Evolutionary conservation across 2,888 invertebrate species (phyloP).

Genomic region (Pammene fasciana): DNA sequence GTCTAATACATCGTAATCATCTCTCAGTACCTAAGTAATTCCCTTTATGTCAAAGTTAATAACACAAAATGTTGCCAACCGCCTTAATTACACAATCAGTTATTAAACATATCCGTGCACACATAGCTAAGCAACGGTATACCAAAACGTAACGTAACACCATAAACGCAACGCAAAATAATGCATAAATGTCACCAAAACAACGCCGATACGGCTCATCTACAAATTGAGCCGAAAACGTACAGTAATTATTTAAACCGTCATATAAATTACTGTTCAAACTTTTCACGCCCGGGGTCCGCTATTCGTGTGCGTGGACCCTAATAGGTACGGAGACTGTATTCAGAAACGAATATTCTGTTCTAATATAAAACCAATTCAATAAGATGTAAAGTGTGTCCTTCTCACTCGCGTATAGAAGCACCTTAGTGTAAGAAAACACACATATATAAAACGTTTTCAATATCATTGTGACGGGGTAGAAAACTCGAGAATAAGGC

Average conservation of each 20-base stretch:
- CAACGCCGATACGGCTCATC: slow-evolving; percentile 73
- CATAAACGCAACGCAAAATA: slow-evolving; percentile 59
- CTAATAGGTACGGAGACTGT: slow-evolving; percentile 47
- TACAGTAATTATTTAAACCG: slow-evolving; percentile 83
- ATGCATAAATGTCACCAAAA: slow-evolving; percentile 70
- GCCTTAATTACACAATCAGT: not conserved
- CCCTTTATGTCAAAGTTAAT: not conserved
- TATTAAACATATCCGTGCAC: slow-evolving; percentile 35
- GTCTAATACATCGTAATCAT: not conserved
- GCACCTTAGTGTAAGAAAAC: not conserved
- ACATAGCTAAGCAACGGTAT: slow-evolving; percentile 49
- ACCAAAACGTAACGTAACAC: too few relatives aligned
- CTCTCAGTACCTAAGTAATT: not conserved
- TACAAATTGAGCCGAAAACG: slow-evolving; percentile 83
- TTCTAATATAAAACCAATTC: not conserved
- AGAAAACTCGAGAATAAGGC: not conserved
- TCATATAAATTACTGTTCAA: slow-evolving; percentile 83
- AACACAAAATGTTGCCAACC: not conserved
- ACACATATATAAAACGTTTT: not conserved
- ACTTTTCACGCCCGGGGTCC: slow-evolving; percentile 74
- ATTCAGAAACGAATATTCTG: not conserved
- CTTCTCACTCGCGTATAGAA: not conserved
- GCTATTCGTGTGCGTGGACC: slow-evolving; percentile 59
- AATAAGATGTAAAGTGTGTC: not conserved
- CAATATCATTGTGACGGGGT: not conserved